phyloP scores from a whole-genome alignment of 2,888 invertebrate species.

The Phytoseiulus persimilis region DNA sequence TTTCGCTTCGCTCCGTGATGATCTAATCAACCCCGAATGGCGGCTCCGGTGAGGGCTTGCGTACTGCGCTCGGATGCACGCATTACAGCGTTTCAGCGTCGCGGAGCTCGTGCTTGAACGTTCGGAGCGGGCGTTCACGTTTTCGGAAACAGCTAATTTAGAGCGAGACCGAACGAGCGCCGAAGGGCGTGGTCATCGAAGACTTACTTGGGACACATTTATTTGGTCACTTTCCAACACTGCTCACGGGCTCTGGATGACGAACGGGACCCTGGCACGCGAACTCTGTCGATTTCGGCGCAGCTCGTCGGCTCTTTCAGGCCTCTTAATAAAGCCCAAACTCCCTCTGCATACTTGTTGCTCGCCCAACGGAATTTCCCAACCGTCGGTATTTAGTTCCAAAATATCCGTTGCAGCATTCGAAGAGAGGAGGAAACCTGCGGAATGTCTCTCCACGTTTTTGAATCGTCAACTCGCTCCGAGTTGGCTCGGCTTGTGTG shows the following conservation, averaged over 20 bases:
- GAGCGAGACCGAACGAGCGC: not conserved
- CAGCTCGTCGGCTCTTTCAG: not conserved
- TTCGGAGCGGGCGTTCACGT: not conserved
- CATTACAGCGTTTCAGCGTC: not conserved
- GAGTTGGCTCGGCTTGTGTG: too few relatives aligned
- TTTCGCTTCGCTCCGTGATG: not conserved
- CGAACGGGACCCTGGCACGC: not conserved
- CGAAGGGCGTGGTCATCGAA: not conserved
- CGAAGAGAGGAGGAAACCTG: too few relatives aligned
- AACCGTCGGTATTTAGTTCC: too few relatives aligned
- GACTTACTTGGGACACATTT: not conserved
- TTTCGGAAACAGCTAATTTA: not conserved
- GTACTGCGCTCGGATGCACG: not conserved
- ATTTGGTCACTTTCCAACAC: conserved; percentile 5
- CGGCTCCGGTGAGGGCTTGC: not conserved
- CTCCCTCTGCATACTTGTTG: not conserved
- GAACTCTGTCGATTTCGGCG: not conserved
- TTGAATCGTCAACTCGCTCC: too few relatives aligned
- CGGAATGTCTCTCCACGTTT: too few relatives aligned
- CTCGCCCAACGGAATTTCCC: not conserved
- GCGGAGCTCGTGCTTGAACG: not conserved
- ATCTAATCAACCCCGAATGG: not conserved
- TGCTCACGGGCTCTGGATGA: not conserved
- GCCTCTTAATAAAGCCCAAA: not conserved
- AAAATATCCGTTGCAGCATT: too few relatives aligned